Conservation (phyloP, 1,140 invertebrate genomes). For the Ganaspis sp. region DNA sequence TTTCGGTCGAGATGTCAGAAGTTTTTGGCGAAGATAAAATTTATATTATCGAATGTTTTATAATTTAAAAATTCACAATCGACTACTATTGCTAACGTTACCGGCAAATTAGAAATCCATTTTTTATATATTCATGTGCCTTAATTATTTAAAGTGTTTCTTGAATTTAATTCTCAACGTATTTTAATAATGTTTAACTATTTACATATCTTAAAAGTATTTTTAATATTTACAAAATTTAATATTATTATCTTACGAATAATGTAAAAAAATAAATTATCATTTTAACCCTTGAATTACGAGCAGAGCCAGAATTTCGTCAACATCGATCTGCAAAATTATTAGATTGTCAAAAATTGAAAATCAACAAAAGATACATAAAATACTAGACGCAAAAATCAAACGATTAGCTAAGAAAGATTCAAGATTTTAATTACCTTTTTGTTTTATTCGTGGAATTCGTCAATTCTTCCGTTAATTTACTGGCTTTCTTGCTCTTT, state of each 20-base stretch:
- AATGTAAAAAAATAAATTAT: not conserved
- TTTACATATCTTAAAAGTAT: too few relatives aligned
- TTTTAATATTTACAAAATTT: conserved; percentile 8
- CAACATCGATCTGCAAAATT: not conserved
- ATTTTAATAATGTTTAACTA: too few relatives aligned
- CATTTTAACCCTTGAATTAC: not conserved
- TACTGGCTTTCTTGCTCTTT: not conserved
- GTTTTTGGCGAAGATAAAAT: too few relatives aligned
- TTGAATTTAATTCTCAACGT: too few relatives aligned
- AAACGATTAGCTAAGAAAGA: not conserved
- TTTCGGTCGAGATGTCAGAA: too few relatives aligned
- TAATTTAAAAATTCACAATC: too few relatives aligned
- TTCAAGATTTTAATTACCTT: not conserved
- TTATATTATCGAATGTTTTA: too few relatives aligned
- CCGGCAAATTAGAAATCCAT: too few relatives aligned
- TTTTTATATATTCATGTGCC: too few relatives aligned
- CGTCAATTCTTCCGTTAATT: not conserved
- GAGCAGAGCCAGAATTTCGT: not conserved
- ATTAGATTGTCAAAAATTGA: not conserved
- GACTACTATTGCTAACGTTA: too few relatives aligned
- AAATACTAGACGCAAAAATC: too few relatives aligned
- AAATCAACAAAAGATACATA: not conserved
- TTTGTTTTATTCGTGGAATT: not conserved
- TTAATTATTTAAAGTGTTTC: not conserved
- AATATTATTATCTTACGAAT: too few relatives aligned